Base-by-base conservation (phyloP, 2,797 vertebrate genomes). In the Acanthopagrus latus region DNA sequence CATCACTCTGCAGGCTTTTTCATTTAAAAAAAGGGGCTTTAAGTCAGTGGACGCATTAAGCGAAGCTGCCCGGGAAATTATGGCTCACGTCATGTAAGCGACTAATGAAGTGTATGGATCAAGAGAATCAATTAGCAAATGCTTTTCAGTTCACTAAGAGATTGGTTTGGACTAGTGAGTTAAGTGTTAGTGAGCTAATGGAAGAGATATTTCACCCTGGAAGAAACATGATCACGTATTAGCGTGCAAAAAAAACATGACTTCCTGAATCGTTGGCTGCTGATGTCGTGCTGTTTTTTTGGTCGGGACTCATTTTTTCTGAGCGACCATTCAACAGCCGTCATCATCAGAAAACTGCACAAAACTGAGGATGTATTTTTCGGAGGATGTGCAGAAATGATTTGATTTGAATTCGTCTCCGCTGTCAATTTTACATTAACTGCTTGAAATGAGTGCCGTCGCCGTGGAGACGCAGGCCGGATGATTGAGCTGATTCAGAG, bases 181-280 rank as follows among this genome's bases (percentile, higher is more conserved):
- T 92, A 82, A 70, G 58, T 59, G 90, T 92, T 91, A 93, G 92
- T 88, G 75, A 91, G 80, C 72, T 85, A 76, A 88, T 87, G 71
- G 70, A 84, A 82, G 79, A 7, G 41, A 66, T 74, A 70, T 87
- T 90, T 92, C 90, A 91, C 87, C 76, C 86, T 80, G 83, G 83
- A 73, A 85, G 79, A 86, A 33, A 89, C 84, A 69, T 67, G 47
- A 0, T 14, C 17, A 17, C 48, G 41, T n/a, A 67, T 76, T 41
- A 71, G 62, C 86, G 78, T 81, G 86, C 74, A 29, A 5, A 29
- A 25, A 33, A 12, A 65, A 48, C 54, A 44, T 3, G 33, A 38
- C 55, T 12, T 57, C 52, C 16, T 20, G 5, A 70, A 44, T 20
- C 56, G 9, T 52, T 46, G 17, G 55, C 70, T 58, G 78, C 25